A percentile compares a stretch with the other conserved stretches of the same genome.
Evolutionary conservation across 1,140 invertebrate species (phyloP).

Genomic region (Hyposmocoma kahamanoa): DNA sequence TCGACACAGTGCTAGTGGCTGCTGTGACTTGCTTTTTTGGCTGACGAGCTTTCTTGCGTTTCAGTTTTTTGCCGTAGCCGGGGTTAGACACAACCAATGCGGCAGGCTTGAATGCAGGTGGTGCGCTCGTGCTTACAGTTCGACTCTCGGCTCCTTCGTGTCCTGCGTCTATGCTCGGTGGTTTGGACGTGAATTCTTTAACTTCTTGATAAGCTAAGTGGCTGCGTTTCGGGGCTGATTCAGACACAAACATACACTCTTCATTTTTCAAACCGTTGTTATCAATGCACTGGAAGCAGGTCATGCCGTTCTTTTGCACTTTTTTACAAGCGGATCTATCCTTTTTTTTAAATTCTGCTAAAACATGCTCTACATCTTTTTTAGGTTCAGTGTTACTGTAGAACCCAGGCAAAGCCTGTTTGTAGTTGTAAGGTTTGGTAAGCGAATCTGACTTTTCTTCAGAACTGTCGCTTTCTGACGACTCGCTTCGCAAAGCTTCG

Average conservation of each 20-base stretch:
- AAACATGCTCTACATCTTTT: conserved; percentile 79
- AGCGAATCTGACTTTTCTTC: conserved; percentile 37
- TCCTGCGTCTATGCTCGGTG: conserved; percentile 41
- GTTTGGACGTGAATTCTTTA: conserved; percentile 71
- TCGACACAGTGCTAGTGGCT: conserved; percentile 26
- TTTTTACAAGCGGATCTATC: conserved; percentile 82
- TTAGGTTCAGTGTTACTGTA: conserved; percentile 69
- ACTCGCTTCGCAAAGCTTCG: conserved; percentile 37
- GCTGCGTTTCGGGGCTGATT: conserved; percentile 74
- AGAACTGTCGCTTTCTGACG: conserved; percentile 32
- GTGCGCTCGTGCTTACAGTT: conserved; percentile 52
- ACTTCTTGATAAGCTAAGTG: conserved; percentile 75
- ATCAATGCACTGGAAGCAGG: conserved; percentile 81
- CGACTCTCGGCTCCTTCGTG: conserved; percentile 62
- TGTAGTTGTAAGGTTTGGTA: conserved; percentile 58
- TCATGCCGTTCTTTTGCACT: conserved; percentile 81
- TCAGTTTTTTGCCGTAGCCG: conserved; percentile 52
- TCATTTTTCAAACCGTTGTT: conserved; percentile 80
- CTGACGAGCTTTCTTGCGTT: conserved; percentile 53
- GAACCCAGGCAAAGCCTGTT: conserved; percentile 62
- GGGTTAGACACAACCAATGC: conserved; percentile 46
- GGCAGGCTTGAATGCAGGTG: conserved; percentile 42
- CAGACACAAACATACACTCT: conserved; percentile 83
- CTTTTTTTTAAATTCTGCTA: conserved; percentile 80
- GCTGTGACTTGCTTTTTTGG: conserved; percentile 19